A percentile compares a stretch with the other conserved stretches of the same genome.
Evolutionary conservation across 2,888 invertebrate species (phyloP).

Genomic region (Hirtodrosophila cameraria): DNA sequence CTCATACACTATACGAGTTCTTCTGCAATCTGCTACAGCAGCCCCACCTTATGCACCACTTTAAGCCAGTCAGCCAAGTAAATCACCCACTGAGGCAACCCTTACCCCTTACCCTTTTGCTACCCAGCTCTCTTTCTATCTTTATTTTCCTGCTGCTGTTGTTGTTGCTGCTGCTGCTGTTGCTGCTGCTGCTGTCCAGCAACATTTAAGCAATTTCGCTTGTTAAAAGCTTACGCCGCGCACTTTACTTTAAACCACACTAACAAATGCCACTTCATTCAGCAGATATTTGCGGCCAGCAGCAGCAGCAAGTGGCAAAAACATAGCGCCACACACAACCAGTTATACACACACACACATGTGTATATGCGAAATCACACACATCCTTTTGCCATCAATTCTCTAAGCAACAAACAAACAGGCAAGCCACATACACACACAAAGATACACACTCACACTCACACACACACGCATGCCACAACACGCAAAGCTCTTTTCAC

Average conservation of each 20-base stretch:
- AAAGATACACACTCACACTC: conserved; percentile 33
- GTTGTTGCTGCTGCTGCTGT: no score
- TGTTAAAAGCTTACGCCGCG: conserved; percentile 76
- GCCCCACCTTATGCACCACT: conserved; percentile 4
- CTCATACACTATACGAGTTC: conserved; percentile 35
- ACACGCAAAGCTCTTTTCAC: conserved; percentile 79
- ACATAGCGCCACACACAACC: conserved; percentile 29
- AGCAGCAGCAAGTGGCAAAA: conserved; percentile 37
- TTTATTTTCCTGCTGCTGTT: no score
- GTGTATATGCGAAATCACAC: conserved; percentile 69
- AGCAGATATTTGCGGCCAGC: conserved; percentile 75
- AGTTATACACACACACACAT: conserved; percentile 27
- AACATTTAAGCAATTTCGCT: conserved; percentile 73
- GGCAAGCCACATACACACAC: conserved; percentile 46
- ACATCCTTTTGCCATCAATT: conserved; percentile 79
- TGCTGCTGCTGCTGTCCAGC: conserved; percentile 36
- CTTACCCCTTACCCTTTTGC: background rate
- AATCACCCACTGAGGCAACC: conserved; percentile 8
- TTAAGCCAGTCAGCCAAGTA: conserved; percentile 47
- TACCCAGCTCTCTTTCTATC: background rate
- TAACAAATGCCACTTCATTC: conserved; percentile 77
- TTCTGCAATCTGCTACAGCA: conserved; percentile 13
- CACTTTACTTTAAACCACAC: conserved; percentile 74
- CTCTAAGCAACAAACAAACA: conserved; percentile 79
- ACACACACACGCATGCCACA: conserved; percentile 56